Evolutionary conservation across 2,113 vertebrate species (phyloP).

Genomic region (Paratilapia polleni): DNA sequence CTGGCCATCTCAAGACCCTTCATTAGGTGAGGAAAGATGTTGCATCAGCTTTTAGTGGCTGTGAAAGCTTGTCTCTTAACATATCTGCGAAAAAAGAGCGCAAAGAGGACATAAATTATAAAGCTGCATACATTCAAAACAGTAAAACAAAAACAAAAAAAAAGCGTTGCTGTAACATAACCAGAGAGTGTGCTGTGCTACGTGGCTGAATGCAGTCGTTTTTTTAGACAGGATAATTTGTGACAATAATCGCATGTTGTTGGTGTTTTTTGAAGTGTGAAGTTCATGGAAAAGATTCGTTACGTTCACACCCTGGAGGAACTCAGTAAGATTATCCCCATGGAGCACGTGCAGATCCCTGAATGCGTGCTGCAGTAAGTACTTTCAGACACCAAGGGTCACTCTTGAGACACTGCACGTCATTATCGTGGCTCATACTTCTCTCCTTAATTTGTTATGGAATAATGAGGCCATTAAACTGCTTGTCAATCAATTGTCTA

Average conservation of each 20-base stretch:
- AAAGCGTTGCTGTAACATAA: neutral
- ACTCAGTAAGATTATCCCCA: slow-evolving; percentile 89
- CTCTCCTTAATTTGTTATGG: neutral
- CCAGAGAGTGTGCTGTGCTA: neutral
- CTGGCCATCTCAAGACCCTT: slow-evolving; percentile 94
- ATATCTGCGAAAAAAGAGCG: neutral
- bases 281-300: slow-evolving; percentile 94
- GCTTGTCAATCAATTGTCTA: neutral
- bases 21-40: slow-evolving; percentile 84
- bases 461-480: neutral
- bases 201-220: neutral
- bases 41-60: neutral
- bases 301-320: slow-evolving; percentile 92
- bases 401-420: neutral
- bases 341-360: slow-evolving; percentile 95
- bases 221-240: neutral
- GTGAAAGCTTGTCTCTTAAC: neutral
- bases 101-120: neutral
- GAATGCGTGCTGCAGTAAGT: slow-evolving; percentile 94
- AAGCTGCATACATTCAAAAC: neutral
- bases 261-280: slow-evolving; percentile 80
- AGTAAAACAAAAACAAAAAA: neutral
- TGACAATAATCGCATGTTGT: neutral
- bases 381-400: slow-evolving; percentile 45
- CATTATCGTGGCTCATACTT: neutral